Conservation (phyloP, 2,113 vertebrate species). For the Carollia perspicillata region DNA sequence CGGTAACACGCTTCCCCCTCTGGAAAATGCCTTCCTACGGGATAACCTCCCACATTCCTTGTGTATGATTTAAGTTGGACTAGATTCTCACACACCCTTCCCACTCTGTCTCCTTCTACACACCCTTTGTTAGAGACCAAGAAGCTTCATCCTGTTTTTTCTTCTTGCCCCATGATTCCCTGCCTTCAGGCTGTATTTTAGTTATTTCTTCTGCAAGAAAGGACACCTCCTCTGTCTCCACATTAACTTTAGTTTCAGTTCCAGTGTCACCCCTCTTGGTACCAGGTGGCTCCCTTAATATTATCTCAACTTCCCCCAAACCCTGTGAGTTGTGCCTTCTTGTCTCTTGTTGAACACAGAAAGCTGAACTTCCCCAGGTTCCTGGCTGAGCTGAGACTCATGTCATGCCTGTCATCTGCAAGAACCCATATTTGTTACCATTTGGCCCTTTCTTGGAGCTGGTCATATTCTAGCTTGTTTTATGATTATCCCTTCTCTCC, state of each 20-base stretch:
- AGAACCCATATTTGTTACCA: too few relatives aligned
- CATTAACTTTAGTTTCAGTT: not conserved
- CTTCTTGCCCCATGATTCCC: not conserved
- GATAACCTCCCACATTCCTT: not conserved
- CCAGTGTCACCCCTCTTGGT: not conserved
- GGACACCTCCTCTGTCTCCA: not conserved
- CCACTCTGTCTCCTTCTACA: not conserved
- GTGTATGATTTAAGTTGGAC: not conserved
- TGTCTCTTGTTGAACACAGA: not conserved
- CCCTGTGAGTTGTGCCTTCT: accelerated
- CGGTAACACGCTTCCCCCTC: not conserved
- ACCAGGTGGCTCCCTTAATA: not conserved
- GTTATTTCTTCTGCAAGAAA: not conserved
- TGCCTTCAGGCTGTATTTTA: not conserved
- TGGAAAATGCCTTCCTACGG: not conserved
- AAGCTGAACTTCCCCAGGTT: not conserved
- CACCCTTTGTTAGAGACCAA: not conserved
- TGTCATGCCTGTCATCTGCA: accelerated
- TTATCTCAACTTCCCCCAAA: not conserved
- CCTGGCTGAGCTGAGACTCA: not conserved
- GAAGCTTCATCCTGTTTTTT: not conserved
- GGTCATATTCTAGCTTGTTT: not conserved
- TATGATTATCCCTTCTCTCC: not conserved
- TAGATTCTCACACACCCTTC: not conserved
- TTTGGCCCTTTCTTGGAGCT: accelerated